Base-by-base conservation (phyloP, 2,113 vertebrate genomes). In the Bettongia penicillata region DNA sequence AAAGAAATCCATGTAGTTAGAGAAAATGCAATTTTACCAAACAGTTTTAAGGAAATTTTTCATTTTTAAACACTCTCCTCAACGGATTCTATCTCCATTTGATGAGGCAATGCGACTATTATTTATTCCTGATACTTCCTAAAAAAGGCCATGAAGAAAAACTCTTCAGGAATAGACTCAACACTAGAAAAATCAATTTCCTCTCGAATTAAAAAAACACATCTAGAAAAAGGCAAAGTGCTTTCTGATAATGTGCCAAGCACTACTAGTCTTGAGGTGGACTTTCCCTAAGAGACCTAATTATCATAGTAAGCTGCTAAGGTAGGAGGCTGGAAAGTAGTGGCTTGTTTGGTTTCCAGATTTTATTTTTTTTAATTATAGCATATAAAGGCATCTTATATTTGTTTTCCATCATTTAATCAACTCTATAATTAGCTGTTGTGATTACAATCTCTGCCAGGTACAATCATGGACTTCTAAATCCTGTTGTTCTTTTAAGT, bases 401-500 rank as follows among this genome's bases (percentile, higher is more conserved):
- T 43, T 77, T 68, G 53, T 57, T 24, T 25, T 84, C 43, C 26
- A 91, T 90, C 53, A 94, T 53, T 50, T 43, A 50, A 53, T 91
- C 37, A 89, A 53, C 25, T 9, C 43, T 91, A 26, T 84, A 93
- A 92, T 0, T 91, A 53, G 84, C 22, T 90, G 94, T 28, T 22
- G 8, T 37, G 90, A 95, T 89, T 90, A 84, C 43, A 77, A 50
- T 92, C 61, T 90, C 90, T 89, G 47, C 68, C 95, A 52, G 48
- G 0, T 5, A 53, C 31, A 68, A 53, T 93, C 89, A 26, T 11
- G 49, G 51, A 23, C 61, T 95, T 93, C 50, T 90, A 92, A 91
- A 89, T 53, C 49, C 77, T 91, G 1, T 52, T 95, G 16, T 57
- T 96, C 53, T 95, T 53, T 94, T 95, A 90, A 91, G 47, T 90